A percentile compares a stretch with the other conserved stretches of the same genome.
These are phyloP conservation scores for Macropis europaea DNA, from an alignment of 2,888 invertebrate genomes.

Conservation along the genomic window DNA sequence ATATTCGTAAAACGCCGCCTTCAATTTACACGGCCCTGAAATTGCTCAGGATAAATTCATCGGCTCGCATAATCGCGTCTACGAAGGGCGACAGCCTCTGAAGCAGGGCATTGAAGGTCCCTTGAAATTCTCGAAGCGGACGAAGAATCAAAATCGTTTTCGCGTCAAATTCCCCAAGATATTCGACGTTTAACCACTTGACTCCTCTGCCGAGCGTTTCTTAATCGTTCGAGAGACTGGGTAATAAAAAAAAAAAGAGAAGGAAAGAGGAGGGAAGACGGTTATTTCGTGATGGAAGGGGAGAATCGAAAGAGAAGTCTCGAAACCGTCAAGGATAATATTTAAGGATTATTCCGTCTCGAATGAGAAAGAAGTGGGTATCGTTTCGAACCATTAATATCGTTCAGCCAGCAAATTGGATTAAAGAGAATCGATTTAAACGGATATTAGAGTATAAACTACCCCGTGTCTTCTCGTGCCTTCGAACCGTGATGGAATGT, in stretches of 20 bases:
- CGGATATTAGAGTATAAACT: conserved; percentile 44
- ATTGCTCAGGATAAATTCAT: conserved; percentile 11
- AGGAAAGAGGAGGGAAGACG: not conserved
- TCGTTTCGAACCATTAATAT: conserved; percentile 72
- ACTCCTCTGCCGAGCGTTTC: conserved; percentile 24
- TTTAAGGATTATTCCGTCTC: conserved; percentile 69
- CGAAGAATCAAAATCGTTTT: conserved; percentile 47
- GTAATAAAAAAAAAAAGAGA: not conserved
- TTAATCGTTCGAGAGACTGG: conserved; percentile 38
- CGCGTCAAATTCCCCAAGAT: conserved; percentile 38
- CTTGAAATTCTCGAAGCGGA: conserved; percentile 26
- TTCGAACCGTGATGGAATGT: conserved; percentile 5
- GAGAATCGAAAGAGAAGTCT: not conserved
- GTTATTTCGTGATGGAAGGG: not conserved
- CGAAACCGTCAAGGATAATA: conserved; percentile 58
- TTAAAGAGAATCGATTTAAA: conserved; percentile 70
- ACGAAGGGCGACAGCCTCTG: conserved; percentile 15
- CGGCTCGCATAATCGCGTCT: conserved; percentile 37
- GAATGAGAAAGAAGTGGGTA: conserved; percentile 53
- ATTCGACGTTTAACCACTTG: conserved; percentile 39
- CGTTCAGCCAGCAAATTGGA: conserved; percentile 70
- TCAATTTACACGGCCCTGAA: conserved; percentile 4
- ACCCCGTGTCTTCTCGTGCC: conserved; percentile 43
- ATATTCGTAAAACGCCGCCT: not conserved
- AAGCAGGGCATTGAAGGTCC: conserved; percentile 34